Percentiles rank a stretch among this genome's conserved stretches.
Evolutionary conservation across 2,888 invertebrate species (phyloP).

Genomic region (Pediacus dermestoides): DNA sequence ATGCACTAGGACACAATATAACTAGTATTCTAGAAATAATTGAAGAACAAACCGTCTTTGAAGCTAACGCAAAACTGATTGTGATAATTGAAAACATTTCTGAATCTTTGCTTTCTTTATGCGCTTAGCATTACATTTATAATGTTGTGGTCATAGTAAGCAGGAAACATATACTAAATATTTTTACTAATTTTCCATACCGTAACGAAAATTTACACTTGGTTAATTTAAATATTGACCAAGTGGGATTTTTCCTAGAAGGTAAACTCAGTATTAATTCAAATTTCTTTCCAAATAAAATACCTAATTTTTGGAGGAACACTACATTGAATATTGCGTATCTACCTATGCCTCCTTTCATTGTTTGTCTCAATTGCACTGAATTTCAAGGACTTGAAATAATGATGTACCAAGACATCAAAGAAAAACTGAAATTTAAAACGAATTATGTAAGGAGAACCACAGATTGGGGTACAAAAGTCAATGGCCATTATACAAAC

Average conservation of each 20-base stretch:
- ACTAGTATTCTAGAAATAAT: neutral
- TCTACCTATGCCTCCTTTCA: neutral
- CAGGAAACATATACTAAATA: no score
- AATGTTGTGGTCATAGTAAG: no score
- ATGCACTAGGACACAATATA: neutral
- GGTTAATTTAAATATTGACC: neutral
- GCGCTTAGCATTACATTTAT: no score
- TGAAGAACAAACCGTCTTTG: slow-evolving; percentile 1
- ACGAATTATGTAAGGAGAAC: no score
- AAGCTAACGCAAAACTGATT: neutral
- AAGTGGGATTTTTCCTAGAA: neutral
- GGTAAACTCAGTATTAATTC: no score
- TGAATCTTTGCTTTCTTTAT: neutral
- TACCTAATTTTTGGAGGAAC: neutral
- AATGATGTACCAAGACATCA: neutral
- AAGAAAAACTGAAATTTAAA: neutral
- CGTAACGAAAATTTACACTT: neutral
- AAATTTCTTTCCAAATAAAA: neutral
- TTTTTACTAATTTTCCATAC: neutral
- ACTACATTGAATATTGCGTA: neutral
- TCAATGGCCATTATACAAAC: no score
- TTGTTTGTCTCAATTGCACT: neutral
- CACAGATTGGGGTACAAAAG: no score
- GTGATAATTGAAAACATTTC: neutral
- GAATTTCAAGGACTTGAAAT: neutral